Evolutionary conservation across 2,888 invertebrate species (phyloP), one percentile per base, ranked within the genome.

Genomic region (Eristalinus sepulchralis): DNA sequence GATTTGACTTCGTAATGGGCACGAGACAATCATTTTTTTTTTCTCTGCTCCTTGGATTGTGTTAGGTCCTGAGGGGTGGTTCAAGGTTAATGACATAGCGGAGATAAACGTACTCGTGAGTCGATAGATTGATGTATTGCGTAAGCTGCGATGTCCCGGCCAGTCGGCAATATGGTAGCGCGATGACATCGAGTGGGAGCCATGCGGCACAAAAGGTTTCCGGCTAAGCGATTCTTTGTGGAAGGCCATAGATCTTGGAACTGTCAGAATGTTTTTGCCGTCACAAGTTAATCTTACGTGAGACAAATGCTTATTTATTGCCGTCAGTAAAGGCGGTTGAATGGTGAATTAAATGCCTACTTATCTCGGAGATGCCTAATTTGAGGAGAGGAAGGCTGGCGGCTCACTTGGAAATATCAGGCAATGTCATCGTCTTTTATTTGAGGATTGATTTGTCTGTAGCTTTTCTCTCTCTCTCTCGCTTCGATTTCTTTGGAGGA

Each of bases 1-100:
- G 55, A 84, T 79, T 84, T 71, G 66, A 76, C 71, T 79, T 39
- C 13, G 47, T 62, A 66, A 71, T 67, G 60, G 53, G 33, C 57
- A 66, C 53, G 34, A 31, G 70, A 39, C 36, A 79, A 39, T 71
- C 59, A 71, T 31, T 33, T 47, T 17, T 2, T n/a, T 39, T 4
- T 13, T 0, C n/a, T 4, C 57, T 39, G 31, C 27, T 20, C 33
- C 13, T 11, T 5, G 39, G 72, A 59, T 60, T 55, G 36, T 34
- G 24, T 24, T 27, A 10, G 55, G 60, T 60, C 22, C 33, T 68
- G 55, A 78, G 20, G 39, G 20, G 57, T 27, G 57, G 62, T 63
- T 77, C 68, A 77, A 78, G 78, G 70, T 64, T 78, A 64, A 64
- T 33, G 57, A 39, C 31, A 36, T 1, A 17, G 36, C 63, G 17